Base-by-base conservation (phyloP, 2,888 invertebrate species). In the Muschampia plurimacula region DNA sequence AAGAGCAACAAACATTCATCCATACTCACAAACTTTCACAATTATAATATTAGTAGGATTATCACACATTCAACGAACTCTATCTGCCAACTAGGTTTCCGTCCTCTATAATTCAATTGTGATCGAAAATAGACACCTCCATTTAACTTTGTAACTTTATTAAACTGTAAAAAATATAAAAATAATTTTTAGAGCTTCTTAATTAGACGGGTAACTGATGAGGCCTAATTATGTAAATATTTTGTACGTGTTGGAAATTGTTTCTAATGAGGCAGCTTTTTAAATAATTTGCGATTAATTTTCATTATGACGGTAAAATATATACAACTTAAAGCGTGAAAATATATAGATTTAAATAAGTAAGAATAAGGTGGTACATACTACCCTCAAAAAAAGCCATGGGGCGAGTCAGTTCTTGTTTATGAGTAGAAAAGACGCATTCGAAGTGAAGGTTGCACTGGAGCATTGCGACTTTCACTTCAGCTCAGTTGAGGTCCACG, bases 181-280 rank as follows among this genome's bases (percentile, higher is more conserved):
- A 12, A 57, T 13, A 32, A 57, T 57, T 57, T 57, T 57, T 57
- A 12, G 28, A 57, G 57, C 28, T 32, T 57, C 28, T 57, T 32
- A 57, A 57, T 57, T 13, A 32, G 57, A 57, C 57, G 57, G 28
- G 57, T 32, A 57, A 57, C 57, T 57, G 57, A 57, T 57, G 57
- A 57, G 57, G 12, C 28, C 10, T 57, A 57, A 57, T 57, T 57
- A 57, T 57, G 57, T 57, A 57, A 57, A 57, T 57, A 28, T 57
- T 32, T 28, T 57, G 28, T 57, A 32, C 57, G 57, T 57, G 57
- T 32, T 28, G 28, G 57, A 57, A 57, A 57, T 32, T 57, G 57
- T 57, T 32, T 13, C 13, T 57, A 55, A 55, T 12, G 28, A 57
- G 12, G 28, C 57, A 55, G 6, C 57, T 28, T 13, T 57, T 57